These are phyloP conservation scores for Patiria miniata DNA, from an alignment of 35 echinoderm and acorn worm species.

Conservation along the genomic window DNA sequence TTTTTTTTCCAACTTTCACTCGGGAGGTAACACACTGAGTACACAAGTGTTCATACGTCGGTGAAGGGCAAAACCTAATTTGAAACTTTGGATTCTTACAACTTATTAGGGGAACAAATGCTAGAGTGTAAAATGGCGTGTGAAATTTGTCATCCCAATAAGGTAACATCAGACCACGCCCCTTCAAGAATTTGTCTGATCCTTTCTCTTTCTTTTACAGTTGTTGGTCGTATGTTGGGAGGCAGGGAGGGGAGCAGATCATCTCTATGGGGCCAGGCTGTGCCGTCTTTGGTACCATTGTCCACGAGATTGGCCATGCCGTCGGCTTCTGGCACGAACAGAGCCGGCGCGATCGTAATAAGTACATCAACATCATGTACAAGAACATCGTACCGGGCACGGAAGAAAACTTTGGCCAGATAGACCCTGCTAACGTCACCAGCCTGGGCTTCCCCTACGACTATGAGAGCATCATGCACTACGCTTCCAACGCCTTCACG, in stretches of 20 bases:
- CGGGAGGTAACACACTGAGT: too few relatives aligned
- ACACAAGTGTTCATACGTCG: too few relatives aligned
- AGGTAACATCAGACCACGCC: too few relatives aligned
- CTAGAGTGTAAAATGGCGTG: too few relatives aligned
- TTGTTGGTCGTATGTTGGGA: slow-evolving; percentile 92
- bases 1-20: too few relatives aligned
- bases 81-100: too few relatives aligned
- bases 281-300: slow-evolving; percentile 70
- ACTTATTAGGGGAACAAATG: too few relatives aligned
- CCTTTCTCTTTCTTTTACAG: slow-evolving; percentile 31
- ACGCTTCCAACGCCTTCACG: slow-evolving; percentile 69
- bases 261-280: slow-evolving; percentile 85
- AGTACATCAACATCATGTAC: slow-evolving; percentile 70
- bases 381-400: slow-evolving; percentile 77
- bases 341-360: slow-evolving; percentile 87
- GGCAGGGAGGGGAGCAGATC: slow-evolving; percentile 85
- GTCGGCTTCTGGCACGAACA: slow-evolving; percentile 98
- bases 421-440: slow-evolving; percentile 69
- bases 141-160: too few relatives aligned
- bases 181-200: too few relatives aligned
- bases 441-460: slow-evolving; percentile 87
- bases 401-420: slow-evolving; percentile 78
- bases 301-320: slow-evolving; percentile 93
- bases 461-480: slow-evolving; percentile 95
- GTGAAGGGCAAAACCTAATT: too few relatives aligned